Evolutionary conservation across 35 echinoderm and acorn worm genomes (phyloP).

Genomic region (Apostichopus japonicus): DNA sequence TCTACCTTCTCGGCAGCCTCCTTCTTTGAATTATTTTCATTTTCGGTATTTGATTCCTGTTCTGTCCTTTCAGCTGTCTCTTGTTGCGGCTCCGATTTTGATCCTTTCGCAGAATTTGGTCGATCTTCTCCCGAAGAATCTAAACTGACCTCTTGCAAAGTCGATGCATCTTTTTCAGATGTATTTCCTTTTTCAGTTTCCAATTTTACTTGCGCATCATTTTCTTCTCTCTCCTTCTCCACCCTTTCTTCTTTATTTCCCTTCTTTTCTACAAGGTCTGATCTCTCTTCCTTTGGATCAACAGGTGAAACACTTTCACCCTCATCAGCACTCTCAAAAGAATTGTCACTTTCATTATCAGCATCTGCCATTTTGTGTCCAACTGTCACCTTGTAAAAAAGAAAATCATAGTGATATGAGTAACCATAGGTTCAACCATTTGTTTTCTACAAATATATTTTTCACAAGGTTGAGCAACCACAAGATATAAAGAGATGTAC

Average conservation of each 20-base stretch:
- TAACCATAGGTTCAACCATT: too few species aligned
- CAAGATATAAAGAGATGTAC: too few species aligned
- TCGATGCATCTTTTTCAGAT: not conserved
- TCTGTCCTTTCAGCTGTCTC: constrained; percentile 34
- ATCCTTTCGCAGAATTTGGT: not conserved
- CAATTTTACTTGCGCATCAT: not conserved
- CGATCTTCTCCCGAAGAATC: not conserved
- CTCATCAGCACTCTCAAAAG: constrained; percentile 76
- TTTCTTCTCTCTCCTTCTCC: not conserved
- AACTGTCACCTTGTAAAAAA: not conserved
- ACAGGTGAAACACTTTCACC: constrained; percentile 28
- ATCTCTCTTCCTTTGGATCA: not conserved
- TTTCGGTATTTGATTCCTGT: constrained; percentile 2
- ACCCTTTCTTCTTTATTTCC: not conserved
- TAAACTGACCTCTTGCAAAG: not conserved
- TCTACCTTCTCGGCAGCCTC: constrained; percentile 12
- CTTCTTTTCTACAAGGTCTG: not conserved
- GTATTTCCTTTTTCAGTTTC: not conserved
- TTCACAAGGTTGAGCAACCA: too few species aligned
- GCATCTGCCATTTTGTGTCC: constrained; percentile 48
- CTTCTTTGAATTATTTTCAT: not conserved
- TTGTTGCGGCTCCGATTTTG: constrained; percentile 11
- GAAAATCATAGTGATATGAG: not conserved
- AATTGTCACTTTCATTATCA: constrained; percentile 62
- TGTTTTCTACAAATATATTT: too few species aligned